Conservation (phyloP, 2,888 invertebrate species). For the Athalia cordata region DNA sequence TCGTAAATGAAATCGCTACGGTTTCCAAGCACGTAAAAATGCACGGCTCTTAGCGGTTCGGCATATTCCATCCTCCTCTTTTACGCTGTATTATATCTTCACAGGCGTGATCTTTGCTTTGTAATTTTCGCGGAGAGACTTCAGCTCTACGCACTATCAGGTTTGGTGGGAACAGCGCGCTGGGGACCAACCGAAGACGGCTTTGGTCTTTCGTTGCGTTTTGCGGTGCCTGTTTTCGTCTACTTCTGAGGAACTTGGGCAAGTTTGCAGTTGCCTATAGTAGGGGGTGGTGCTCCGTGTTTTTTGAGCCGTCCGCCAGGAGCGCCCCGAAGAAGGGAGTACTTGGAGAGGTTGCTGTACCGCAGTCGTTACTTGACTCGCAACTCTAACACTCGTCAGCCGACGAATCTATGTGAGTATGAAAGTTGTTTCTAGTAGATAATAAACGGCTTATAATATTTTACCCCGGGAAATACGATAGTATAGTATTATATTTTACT, state of each 20-base stretch:
- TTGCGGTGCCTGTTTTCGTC: background rate
- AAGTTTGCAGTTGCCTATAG: conserved; percentile 40
- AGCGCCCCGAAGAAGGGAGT: conserved; percentile 57
- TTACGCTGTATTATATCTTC: conserved; percentile 1
- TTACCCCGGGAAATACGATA: background rate
- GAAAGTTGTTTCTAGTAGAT: background rate
- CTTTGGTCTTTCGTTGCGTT: background rate
- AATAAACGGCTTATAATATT: background rate
- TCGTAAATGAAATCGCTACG: conserved; percentile 1
- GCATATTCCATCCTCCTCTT: background rate
- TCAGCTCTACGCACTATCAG: conserved; percentile 21
- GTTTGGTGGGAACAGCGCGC: background rate
- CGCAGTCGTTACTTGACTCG: conserved; percentile 71
- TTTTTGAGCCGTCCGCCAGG: conserved; percentile 40
- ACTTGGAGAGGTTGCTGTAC: conserved; percentile 54
- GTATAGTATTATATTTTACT: background rate
- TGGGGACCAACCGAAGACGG: no score
- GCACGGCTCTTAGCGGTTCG: background rate
- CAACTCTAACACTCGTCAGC: conserved; percentile 65
- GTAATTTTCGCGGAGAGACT: conserved; percentile 12
- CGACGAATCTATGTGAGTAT: conserved; percentile 48
- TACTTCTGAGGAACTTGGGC: background rate
- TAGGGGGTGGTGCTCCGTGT: conserved; percentile 42
- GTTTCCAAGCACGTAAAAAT: conserved; percentile 9
- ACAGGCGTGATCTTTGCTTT: conserved; percentile 16